Evolutionary conservation across 1,140 invertebrate genomes (phyloP).

Genomic region (Neodiprion lecontei): DNA sequence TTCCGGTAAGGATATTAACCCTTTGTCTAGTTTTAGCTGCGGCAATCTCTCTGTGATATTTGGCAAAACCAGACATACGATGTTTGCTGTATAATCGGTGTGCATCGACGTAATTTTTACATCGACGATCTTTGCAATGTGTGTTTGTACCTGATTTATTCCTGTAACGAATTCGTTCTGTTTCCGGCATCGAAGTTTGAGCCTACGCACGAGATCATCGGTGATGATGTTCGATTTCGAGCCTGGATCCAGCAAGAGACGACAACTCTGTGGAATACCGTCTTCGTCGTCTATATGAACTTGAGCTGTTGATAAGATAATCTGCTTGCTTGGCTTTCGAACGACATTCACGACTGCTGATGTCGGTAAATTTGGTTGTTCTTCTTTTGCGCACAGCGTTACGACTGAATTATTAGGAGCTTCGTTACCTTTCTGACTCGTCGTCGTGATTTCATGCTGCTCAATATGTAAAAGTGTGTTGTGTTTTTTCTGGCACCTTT

Average conservation of each 20-base stretch:
- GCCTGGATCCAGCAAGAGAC: constrained; percentile 31
- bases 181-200: constrained; percentile 20
- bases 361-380: neutral
- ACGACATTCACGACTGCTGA: constrained; percentile 9
- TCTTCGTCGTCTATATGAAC: constrained; percentile 27
- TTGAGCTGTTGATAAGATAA: constrained; percentile 30
- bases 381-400: constrained; percentile 2
- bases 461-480: constrained; percentile 37
- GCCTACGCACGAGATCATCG: constrained; percentile 18
- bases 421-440: neutral
- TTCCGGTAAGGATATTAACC: constrained; percentile 11
- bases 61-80: constrained; percentile 29
- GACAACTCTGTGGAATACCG: constrained; percentile 19
- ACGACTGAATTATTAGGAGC: constrained; percentile 7
- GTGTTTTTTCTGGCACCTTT: constrained; percentile 33
- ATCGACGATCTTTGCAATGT: constrained; percentile 12
- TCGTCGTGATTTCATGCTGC: neutral
- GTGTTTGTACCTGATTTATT: constrained; percentile 23
- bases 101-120: constrained; percentile 28
- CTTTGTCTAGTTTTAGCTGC: constrained; percentile 18
- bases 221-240: constrained; percentile 35
- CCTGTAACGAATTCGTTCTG: constrained; percentile 23
- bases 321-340: neutral
- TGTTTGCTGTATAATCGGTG: constrained; percentile 17
- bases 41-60: constrained; percentile 27